Conservation (phyloP, 2,888 invertebrate genomes). For the Amphimallon solstitiale region DNA sequence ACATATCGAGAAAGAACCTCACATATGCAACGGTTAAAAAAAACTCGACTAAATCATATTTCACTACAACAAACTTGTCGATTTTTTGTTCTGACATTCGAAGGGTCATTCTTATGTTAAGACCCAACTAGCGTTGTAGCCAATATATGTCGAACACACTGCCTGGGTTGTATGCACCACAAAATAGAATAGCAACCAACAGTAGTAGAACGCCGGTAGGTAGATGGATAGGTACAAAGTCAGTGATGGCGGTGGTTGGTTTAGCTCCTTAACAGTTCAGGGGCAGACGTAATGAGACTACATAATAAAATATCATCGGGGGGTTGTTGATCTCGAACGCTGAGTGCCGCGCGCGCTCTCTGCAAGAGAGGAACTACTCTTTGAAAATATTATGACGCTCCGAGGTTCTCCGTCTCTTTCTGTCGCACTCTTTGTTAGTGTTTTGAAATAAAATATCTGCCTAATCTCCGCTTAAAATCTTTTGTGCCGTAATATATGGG, state of each 20-base stretch:
- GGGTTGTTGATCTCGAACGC: constrained; percentile 34
- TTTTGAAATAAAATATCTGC: constrained; percentile 38
- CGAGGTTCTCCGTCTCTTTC: not conserved
- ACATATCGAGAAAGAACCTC: too few relatives aligned
- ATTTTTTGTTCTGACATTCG: too few relatives aligned
- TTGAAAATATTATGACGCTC: constrained; percentile 37
- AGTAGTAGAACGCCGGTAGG: too few relatives aligned
- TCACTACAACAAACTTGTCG: too few relatives aligned
- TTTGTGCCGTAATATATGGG: constrained; percentile 35
- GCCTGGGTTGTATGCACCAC: too few relatives aligned
- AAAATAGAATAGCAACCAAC: too few relatives aligned
- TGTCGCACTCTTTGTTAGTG: constrained; percentile 1
- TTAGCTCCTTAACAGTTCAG: constrained; percentile 24
- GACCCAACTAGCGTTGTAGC: too few relatives aligned
- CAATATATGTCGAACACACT: too few relatives aligned
- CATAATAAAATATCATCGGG: constrained; percentile 35
- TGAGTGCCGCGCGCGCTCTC: not conserved
- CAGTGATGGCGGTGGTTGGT: constrained; percentile 12
- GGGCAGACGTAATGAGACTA: constrained; percentile 35
- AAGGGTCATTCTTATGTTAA: too few relatives aligned
- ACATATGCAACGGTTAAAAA: too few relatives aligned
- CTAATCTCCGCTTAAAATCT: constrained; percentile 36
- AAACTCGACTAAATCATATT: too few relatives aligned
- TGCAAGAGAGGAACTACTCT: constrained; percentile 11
- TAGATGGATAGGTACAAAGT: too few relatives aligned